Evolutionary conservation across 2,797 vertebrate species (phyloP).

Genomic region (Psittacula echo): DNA sequence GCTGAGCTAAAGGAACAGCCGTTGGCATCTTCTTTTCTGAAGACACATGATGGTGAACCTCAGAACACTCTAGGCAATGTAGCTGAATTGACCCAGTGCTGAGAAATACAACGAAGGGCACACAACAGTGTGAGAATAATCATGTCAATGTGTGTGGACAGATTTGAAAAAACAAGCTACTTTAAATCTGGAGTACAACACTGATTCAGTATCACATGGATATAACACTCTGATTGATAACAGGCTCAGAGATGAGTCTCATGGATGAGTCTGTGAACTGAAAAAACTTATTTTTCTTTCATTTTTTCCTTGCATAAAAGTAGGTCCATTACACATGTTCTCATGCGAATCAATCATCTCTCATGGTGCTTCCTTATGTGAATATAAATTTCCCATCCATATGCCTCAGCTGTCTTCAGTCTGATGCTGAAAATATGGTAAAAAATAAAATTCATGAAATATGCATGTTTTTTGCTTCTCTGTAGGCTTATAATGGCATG

Average conservation of each 20-base stretch:
- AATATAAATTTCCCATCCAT: background rate
- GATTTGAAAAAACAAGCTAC: background rate
- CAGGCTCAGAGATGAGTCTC: background rate
- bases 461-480: background rate
- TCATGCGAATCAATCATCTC: background rate
- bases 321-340: background rate
- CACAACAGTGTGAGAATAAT: background rate
- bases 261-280: background rate
- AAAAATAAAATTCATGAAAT: conserved; percentile 6
- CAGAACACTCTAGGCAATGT: background rate
- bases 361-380: background rate
- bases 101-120: background rate
- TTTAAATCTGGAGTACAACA: background rate
- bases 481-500: background rate
- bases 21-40: background rate
- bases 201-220: background rate
- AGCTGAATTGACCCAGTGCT: background rate
- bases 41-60: background rate
- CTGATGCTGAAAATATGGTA: background rate
- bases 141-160: background rate
- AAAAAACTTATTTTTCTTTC: background rate
- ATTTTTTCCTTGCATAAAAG: background rate
- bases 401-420: background rate
- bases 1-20: background rate
- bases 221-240: background rate